Evolutionary conservation across 92 coral and sea anemone genomes (phyloP), one percentile per base, ranked within the genome.

Genomic region (Porites cylindrica): DNA sequence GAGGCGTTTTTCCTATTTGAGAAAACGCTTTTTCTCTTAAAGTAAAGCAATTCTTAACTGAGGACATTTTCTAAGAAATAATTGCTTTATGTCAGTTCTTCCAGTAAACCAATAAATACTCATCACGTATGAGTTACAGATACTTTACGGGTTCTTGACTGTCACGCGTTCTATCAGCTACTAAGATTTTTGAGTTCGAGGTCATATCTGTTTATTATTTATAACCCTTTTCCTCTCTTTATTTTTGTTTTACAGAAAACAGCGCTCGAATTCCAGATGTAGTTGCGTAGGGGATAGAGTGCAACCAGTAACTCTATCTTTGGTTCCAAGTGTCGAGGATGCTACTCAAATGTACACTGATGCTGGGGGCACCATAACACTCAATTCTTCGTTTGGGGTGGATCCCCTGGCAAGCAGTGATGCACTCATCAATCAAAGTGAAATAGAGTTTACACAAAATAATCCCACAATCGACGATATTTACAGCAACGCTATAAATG

Each of bases 301-400:
- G 24, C 72, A 76, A 17, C 89, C 80, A 21, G 62, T 88, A n/a
- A 71, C 53, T 50, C 75, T 80, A 8, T 38, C 75, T 43, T 8
- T 64, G 69, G 70, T 91, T 58, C 92, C 94, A 10, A 84, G 80
- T 43, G 65, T 84, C 24, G 92, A 88, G 11, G 92, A 91, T 74
- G 94, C 94, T 19, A 66, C 77, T 38, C 78, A 79, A 11, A 71
- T 88, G 92, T 88, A 83, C 79, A 88, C 85, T 16, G 83, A 72
- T 21, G 86, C 89, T 14, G 94, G 93, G 29, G 90, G 93, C 51
- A 73, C 51, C 10, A 54, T 90, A 18, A 86, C 82, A 53, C 60
- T 82, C 79, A 85, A 77, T 20, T 58, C 81, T 66, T 13, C 75
- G 0, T 91, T 91, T 88, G 92, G 86, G 64, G 72, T 51, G 5